Evolutionary conservation across 2,888 invertebrate species (phyloP), one percentile per base, ranked within the genome.

Genomic region (Timema cristinae): DNA sequence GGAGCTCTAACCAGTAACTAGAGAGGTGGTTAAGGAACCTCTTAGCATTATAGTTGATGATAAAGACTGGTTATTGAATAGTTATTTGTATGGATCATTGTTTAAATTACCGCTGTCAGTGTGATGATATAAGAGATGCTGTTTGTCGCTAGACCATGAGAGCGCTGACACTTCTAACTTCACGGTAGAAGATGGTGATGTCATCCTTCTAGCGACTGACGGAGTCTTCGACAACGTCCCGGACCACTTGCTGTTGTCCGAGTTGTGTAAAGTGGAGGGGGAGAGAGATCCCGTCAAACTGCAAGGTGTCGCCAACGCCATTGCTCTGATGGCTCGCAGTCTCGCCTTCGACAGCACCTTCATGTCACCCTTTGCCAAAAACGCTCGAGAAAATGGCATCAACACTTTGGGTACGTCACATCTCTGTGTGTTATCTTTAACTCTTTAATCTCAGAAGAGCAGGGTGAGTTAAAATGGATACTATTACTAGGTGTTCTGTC

Each of bases 201-300:
- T 95, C 70, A 94, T 98, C 79, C 87, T 98, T 56, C 89, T 98
- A 71, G 98, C 97, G 48, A 98, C 98, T 0, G 98, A 99, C 84
- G 98, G 98, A 70, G 94, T 99, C 71, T 99, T 98, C 85, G 98
- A 99, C 85, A 98, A 98, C 85, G 91, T 98, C 78, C 96, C 97
- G 74, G 95, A 95, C 79, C 90, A 91, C 76, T 87, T 97, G 81
- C 88, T 98, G 79, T 86, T 97, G 77, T 91, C 92, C 68, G 94
- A 96, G 83, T 87, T 98, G 83, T 85, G 88, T 77, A 89, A 91
- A 82, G 84, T 88, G 71, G 88, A 90, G 80, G 91, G 91, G 9
- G 90, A 89, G 78, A 84, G 86, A 56, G 92, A 93, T 83, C 88
- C 92, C 66, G 86, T 88, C 76, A 87, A 88, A 78, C 86, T 97